Percentiles rank a stretch among this genome's conserved stretches.
Evolutionary conservation across 2,888 invertebrate genomes (phyloP).

Genomic region (Xestoiulus laeticollis): DNA sequence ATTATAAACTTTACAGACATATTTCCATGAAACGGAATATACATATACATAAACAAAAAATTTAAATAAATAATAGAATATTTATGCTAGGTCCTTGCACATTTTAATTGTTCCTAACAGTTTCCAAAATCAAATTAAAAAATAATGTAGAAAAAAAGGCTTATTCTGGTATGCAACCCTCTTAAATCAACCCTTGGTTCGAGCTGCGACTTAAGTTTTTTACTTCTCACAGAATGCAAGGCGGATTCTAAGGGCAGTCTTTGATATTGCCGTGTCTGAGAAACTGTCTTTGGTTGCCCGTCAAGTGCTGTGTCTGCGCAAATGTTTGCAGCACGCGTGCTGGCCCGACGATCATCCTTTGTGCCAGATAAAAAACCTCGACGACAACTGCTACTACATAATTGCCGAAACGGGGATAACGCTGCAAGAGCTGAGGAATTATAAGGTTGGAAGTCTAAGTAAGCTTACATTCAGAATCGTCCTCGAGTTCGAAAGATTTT

Average conservation of each 20-base stretch:
- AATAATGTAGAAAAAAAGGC: too few species aligned
- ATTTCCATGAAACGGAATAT: too few species aligned
- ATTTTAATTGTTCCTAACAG: too few species aligned
- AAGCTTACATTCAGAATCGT: neutral
- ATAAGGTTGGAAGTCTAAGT: neutral
- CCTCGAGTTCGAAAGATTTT: too few species aligned
- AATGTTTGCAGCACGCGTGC: neutral
- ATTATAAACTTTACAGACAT: too few species aligned
- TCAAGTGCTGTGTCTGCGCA: neutral
- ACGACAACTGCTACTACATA: neutral
- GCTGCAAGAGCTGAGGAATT: neutral
- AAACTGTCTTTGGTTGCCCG: neutral
- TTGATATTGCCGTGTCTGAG: conserved; percentile 37
- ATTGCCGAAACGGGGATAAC: neutral
- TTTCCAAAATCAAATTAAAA: too few species aligned
- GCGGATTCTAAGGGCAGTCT: conserved; percentile 39
- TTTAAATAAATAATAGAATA: too few species aligned
- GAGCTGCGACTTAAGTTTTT: too few species aligned
- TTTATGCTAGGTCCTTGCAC: too few species aligned
- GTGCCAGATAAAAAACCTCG: conserved; percentile 8
- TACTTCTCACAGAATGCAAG: conserved; percentile 35
- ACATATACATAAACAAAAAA: too few species aligned
- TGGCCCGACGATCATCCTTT: neutral
- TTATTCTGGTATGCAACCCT: too few species aligned
- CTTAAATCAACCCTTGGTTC: too few species aligned